These are phyloP conservation scores for Podiceps cristatus DNA, from an alignment of 2,113 vertebrate genomes.

Conservation along the genomic window DNA sequence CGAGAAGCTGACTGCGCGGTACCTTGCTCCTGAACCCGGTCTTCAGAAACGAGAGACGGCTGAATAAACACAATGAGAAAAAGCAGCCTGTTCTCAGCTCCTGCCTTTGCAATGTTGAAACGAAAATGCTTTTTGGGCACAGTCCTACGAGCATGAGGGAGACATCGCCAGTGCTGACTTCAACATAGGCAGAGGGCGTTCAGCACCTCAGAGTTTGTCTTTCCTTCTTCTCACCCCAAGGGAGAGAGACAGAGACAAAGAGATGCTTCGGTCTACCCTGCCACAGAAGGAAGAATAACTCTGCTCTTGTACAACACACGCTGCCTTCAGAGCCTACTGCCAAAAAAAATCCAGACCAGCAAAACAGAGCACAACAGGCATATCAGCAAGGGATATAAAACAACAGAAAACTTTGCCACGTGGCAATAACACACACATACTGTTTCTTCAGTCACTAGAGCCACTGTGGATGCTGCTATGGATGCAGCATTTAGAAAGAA, in stretches of 20 bases:
- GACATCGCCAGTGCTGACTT: neutral
- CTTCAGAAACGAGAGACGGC: slow-evolving; percentile 38
- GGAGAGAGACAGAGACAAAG: neutral
- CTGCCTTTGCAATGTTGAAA: neutral
- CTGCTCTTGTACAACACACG: neutral
- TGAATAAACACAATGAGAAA: slow-evolving; percentile 45
- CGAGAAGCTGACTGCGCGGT: slow-evolving; percentile 58
- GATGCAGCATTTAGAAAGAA: neutral
- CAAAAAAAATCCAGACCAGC: neutral
- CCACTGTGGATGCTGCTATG: neutral
- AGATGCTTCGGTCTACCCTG: neutral
- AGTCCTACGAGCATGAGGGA: rapidly evolving
- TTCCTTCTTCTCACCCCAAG: neutral
- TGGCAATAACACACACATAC: neutral
- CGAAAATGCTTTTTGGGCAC: neutral
- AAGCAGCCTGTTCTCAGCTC: neutral
- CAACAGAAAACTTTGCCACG: neutral
- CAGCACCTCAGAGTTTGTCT: neutral
- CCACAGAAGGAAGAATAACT: neutral
- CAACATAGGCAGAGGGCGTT: neutral
- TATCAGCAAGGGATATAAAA: neutral
- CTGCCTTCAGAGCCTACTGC: neutral
- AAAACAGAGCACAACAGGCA: neutral
- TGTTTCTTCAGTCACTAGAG: neutral
- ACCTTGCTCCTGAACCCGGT: slow-evolving; percentile 29